Evolutionary conservation across 2,888 invertebrate genomes (phyloP).

Genomic region (Orthonychiurus folsomi): DNA sequence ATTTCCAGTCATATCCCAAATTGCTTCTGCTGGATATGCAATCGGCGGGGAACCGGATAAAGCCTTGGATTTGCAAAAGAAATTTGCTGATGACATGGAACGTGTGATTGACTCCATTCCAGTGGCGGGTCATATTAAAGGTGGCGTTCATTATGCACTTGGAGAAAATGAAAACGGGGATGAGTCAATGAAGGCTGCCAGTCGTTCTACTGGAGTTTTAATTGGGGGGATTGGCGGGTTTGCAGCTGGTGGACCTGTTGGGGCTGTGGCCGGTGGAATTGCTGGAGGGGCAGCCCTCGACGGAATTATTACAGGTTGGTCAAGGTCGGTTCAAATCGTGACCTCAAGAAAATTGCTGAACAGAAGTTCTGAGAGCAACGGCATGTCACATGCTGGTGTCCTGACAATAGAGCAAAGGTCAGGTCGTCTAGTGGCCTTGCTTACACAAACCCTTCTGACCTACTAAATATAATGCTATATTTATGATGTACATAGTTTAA

Average conservation of each 20-base stretch:
- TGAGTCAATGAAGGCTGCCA: slow-evolving; percentile 37
- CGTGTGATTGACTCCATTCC: slow-evolving; percentile 26
- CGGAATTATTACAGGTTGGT: slow-evolving; percentile 36
- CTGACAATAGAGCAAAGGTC: too few species aligned
- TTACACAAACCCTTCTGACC: too few species aligned
- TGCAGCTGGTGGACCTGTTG: slow-evolving; percentile 27
- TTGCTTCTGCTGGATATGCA: slow-evolving; percentile 31
- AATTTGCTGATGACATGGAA: slow-evolving; percentile 35
- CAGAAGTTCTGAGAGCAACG: too few species aligned
- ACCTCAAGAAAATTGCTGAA: too few species aligned
- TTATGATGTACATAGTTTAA: too few species aligned
- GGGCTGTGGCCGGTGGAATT: slow-evolving; percentile 37
- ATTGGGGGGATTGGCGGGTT: slow-evolving; percentile 37
- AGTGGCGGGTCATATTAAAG: slow-evolving; percentile 38
- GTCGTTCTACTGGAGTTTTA: slow-evolving; percentile 33
- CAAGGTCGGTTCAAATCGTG: too few species aligned
- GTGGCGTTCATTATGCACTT: slow-evolving; percentile 32
- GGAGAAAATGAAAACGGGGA: slow-evolving; percentile 35
- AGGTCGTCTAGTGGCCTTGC: too few species aligned
- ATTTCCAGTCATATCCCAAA: slow-evolving; percentile 36
- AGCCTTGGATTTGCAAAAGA: slow-evolving; percentile 32
- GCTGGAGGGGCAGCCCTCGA: slow-evolving; percentile 37
- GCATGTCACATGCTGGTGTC: too few species aligned
- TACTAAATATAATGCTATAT: too few species aligned
- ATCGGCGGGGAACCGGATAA: slow-evolving; percentile 34